phyloP scores from a whole-genome alignment of 2,797 vertebrate species.

The Peromyscus eremicus region DNA sequence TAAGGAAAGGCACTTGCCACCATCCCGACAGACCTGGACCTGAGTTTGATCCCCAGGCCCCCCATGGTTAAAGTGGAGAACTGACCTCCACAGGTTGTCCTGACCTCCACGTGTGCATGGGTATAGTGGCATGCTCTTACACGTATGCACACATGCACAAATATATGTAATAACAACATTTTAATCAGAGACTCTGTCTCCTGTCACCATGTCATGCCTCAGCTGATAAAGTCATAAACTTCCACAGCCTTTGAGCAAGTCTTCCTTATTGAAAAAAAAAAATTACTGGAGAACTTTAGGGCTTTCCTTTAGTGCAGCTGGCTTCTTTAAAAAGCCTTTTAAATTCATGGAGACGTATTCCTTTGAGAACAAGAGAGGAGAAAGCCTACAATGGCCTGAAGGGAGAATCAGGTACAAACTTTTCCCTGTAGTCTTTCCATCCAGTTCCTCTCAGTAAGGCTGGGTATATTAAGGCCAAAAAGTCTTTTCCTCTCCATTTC shows the following conservation, averaged over 20 bases:
- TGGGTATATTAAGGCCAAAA: background rate
- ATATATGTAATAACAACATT: background rate
- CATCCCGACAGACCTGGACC: background rate
- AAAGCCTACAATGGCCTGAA: background rate
- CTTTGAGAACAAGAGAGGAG: background rate
- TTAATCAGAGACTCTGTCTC: background rate
- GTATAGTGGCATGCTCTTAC: background rate
- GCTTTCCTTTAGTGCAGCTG: background rate
- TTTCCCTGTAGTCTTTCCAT: slow-evolving; percentile 37
- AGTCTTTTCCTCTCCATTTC: background rate
- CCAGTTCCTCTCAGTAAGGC: slow-evolving; percentile 12
- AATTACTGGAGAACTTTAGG: background rate
- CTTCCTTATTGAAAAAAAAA: background rate
- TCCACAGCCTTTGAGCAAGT: background rate
- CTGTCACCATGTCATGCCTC: background rate
- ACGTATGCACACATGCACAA: background rate
- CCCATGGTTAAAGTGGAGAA: background rate
- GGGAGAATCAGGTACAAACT: slow-evolving; percentile 25
- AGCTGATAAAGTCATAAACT: background rate
- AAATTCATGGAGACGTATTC: background rate
- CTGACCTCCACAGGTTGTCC: background rate
- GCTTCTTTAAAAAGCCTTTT: slow-evolving; percentile 29
- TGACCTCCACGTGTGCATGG: too few relatives aligned
- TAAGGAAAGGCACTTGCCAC: background rate
- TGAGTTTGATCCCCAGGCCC: background rate